Conservation (phyloP, 2,888 invertebrate species). For the Hypomecis punctinalis region DNA sequence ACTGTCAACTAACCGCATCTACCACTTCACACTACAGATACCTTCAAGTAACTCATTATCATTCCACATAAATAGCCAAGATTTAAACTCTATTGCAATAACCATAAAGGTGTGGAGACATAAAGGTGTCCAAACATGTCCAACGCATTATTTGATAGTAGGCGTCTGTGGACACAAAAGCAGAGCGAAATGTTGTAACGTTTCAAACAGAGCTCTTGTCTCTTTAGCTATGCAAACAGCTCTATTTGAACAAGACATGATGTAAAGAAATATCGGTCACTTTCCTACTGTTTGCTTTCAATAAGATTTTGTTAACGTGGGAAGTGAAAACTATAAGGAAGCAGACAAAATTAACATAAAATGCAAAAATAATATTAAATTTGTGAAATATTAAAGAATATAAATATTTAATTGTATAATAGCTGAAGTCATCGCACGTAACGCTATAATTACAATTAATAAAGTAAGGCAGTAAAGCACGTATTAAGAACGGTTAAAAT, state of each 20-base stretch:
- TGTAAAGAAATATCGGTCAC: slow-evolving; percentile 43
- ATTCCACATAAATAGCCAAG: slow-evolving; percentile 19
- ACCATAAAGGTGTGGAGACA: slow-evolving; percentile 20
- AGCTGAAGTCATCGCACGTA: slow-evolving; percentile 30
- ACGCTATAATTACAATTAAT: slow-evolving; percentile 38
- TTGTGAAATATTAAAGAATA: slow-evolving; percentile 22
- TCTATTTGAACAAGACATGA: slow-evolving; percentile 42
- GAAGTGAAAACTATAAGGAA: slow-evolving; percentile 41
- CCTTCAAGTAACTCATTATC: slow-evolving; percentile 27
- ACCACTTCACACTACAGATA: slow-evolving; percentile 42
- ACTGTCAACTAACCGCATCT: slow-evolving; percentile 61
- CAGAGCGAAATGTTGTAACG: slow-evolving; percentile 41
- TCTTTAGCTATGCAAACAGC: slow-evolving; percentile 42
- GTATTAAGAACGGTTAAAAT: slow-evolving; percentile 44
- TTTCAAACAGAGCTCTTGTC: slow-evolving; percentile 41
- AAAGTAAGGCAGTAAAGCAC: slow-evolving; percentile 25
- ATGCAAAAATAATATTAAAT: slow-evolving; percentile 22
- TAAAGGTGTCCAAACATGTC: slow-evolving; percentile 29
- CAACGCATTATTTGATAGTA: slow-evolving; percentile 33
- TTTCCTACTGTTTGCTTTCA: slow-evolving; percentile 43
- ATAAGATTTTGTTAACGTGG: slow-evolving; percentile 40
- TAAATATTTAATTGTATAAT: slow-evolving; percentile 42
- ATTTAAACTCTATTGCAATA: slow-evolving; percentile 24
- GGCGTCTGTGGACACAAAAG: slow-evolving; percentile 45
- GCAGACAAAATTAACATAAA: slow-evolving; percentile 36